Conservation (phyloP, 2,113 vertebrate species). For the Coracopsis vasa region DNA sequence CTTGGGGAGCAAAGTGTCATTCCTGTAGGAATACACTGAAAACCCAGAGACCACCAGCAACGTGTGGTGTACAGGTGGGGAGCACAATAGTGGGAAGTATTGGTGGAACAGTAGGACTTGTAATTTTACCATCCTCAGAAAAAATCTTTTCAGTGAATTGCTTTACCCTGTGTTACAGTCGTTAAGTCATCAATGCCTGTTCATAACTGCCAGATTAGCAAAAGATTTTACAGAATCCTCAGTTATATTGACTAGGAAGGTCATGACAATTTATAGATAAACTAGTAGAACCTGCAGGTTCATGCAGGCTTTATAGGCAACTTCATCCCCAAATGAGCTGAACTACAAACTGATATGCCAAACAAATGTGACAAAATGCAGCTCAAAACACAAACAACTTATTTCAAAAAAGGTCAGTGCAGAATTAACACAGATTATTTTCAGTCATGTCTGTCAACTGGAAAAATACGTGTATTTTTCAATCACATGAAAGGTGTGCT, state of each 20-base stretch:
- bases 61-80: neutral
- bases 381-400: neutral
- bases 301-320: neutral
- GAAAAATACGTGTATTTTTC: neutral
- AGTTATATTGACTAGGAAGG: neutral
- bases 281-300: neutral
- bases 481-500: neutral
- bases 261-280: neutral
- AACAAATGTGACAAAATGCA: neutral
- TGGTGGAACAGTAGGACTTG: neutral
- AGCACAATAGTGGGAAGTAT: neutral
- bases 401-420: neutral
- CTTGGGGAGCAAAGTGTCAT: neutral
- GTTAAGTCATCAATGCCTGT: neutral
- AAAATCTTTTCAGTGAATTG: neutral
- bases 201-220: neutral
- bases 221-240: neutral
- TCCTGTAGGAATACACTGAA: neutral
- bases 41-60: neutral
- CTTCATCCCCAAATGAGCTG: neutral
- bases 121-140: neutral
- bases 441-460: neutral
- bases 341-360: neutral
- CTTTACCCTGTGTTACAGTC: neutral
- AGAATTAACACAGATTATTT: neutral